A percentile compares a stretch with the other conserved stretches of the same genome.
Evolutionary conservation across 2,888 invertebrate species (phyloP).

Genomic region (Pristionchus arcanus): DNA sequence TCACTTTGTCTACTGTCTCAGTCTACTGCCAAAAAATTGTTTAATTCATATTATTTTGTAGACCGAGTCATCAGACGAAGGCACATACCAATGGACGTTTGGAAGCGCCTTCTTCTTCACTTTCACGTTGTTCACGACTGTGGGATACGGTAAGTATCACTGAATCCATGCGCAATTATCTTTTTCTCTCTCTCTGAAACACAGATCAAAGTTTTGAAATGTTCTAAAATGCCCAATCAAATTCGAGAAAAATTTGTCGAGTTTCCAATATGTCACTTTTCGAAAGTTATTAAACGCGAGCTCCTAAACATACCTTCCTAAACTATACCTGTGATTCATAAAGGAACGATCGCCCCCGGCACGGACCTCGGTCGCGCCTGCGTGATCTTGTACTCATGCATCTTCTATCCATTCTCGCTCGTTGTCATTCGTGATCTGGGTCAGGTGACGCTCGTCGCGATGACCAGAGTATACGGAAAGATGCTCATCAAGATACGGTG

Average conservation of each 20-base stretch:
- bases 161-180: not conserved
- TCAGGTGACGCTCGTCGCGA: not conserved
- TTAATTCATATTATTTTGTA: no score
- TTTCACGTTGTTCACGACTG: slow-evolving; percentile 68
- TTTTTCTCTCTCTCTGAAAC: no score
- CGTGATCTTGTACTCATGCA: slow-evolving; percentile 1
- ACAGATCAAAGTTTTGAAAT: no score
- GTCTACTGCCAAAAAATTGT: no score
- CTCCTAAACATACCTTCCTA: no score
- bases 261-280: no score
- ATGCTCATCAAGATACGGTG: slow-evolving; percentile 45
- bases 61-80: no score
- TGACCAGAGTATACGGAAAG: slow-evolving; percentile 19
- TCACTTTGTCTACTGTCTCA: no score
- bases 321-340: no score
- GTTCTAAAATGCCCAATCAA: no score
- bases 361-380: not conserved
- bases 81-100: slow-evolving; percentile 64
- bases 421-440: slow-evolving; percentile 40
- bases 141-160: slow-evolving; percentile 63
- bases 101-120: slow-evolving; percentile 65
- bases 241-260: no score
- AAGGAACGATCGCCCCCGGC: not conserved
- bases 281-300: no score
- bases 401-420: slow-evolving; percentile 28